Percentiles rank a stretch among this genome's conserved stretches.
Conservation (phyloP, 2,888 invertebrate species). For the Catocala fraxini region DNA sequence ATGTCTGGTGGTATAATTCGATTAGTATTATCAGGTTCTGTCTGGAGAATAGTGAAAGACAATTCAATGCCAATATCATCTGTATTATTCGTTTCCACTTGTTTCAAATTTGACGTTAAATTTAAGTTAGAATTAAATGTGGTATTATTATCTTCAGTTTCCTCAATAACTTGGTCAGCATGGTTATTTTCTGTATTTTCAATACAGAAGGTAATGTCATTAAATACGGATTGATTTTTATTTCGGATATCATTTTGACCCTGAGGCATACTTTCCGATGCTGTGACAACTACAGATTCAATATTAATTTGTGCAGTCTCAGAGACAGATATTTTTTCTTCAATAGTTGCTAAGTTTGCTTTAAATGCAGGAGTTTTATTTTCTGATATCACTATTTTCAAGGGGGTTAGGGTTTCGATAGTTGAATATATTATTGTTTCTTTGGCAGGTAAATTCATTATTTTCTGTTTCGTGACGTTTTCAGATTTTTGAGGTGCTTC, state of each 20-base stretch:
- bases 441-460: slow-evolving; percentile 45
- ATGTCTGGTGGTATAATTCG: slow-evolving; percentile 10
- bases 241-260: background rate
- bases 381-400: slow-evolving; percentile 60
- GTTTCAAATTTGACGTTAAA: background rate
- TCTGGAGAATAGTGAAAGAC: slow-evolving; percentile 10
- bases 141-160: background rate
- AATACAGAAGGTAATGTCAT: too few species aligned
- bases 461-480: slow-evolving; percentile 13
- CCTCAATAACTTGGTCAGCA: background rate
- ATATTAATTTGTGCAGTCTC: slow-evolving; percentile 7
- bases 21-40: slow-evolving; percentile 5
- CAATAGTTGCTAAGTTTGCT: slow-evolving; percentile 60
- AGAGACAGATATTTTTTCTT: slow-evolving; percentile 16
- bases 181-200: background rate
- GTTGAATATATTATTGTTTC: slow-evolving; percentile 54
- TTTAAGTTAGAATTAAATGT: background rate
- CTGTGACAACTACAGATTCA: background rate
- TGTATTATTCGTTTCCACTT: slow-evolving; percentile 1
- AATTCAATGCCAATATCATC: background rate
- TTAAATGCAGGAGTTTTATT: slow-evolving; percentile 54
- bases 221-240: background rate
- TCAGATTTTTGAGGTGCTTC: background rate
- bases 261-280: background rate
- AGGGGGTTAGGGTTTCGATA: slow-evolving; percentile 54